Evolutionary conservation across 2,888 invertebrate species (phyloP), one percentile per base, ranked within the genome.

Genomic region (Ennomos erosarius): DNA sequence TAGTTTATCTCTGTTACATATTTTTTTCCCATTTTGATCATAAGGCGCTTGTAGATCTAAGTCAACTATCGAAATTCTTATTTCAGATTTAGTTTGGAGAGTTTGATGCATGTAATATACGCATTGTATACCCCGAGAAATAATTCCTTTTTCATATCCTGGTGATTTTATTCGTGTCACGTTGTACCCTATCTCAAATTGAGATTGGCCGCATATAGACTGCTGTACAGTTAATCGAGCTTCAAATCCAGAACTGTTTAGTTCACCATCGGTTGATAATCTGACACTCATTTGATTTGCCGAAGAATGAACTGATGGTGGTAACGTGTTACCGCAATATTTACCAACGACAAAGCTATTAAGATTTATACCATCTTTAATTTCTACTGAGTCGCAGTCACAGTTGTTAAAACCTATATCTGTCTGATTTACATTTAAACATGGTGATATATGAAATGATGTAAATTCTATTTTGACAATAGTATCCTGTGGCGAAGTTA

Each of bases 311-410:
- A 96, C 75, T 10, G 86, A 78, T 1, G 88, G 83, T 0, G 96
- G 96, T 1, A 87, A 48, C 0, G 76, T 81, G 36, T 93, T 93
- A 0, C 96, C 97, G 82, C 98, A 98, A 71, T 94, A 95, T 46
- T 78, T 93, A 0, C 94, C 95, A 13, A 97, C 94, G 11, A 94
- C 67, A 55, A 95, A 93, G 43, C 95, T 93, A 68, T 94, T 93
- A 4, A 93, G 93, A 49, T 95, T 95, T 9, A 93, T 74, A 0
- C 97, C 97, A 82, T 98, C 97, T 55, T 91, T 93, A 50, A 97
- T 77, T 92, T 97, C 95, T 9, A 98, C 75, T 69, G 90, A 96
- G 82, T 97, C 97, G 67, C 96, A 97, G 1, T 86, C 83, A 78
- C 97, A 98, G 34, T 88, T 85, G 33, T 71, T 82, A 13, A 81